Base-by-base conservation (phyloP, 1,140 invertebrate species). In the Atta cephalotes region DNA sequence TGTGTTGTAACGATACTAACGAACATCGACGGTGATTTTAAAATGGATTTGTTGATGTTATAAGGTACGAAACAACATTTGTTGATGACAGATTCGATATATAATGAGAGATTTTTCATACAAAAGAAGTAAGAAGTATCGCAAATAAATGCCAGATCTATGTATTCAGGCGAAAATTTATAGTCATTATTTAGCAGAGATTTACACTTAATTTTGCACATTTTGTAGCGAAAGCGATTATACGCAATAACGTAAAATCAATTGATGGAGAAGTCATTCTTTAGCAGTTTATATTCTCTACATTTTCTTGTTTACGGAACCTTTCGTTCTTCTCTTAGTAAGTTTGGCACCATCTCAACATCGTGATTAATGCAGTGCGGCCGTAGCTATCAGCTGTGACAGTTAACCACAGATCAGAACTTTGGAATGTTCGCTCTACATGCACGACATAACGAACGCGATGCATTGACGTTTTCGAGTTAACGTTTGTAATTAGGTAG, bases 321-420 rank as follows among this genome's bases (percentile, higher is more conserved):
- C 35, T 85, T 53, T 5, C 9, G 49, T 63, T 18, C 51, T 70
- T 60, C 63, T 88, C 70, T 49, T 62, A 14, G 68, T 35, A 18
- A n/a, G 4, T 45, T 86, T 88, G 87, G 82, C 88, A 81, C 28
- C 53, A 21, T 18, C 66, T 89, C 88, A 88, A 86, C 81, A 60
- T 63, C 49, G 56, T 21, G 56, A 60, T 88, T 86, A 79, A 74
- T 79, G 82, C 82, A 79, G 49, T 56, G 35, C 82, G 63, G 51
- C 74, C 74, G 53, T 60, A 53, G 74, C 56, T 62, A 76, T 84
- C 70, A 85, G 77, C 82, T 66, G 65, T 68, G 74, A 85, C 82
- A 78, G 82, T 85, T 56, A 45, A 31, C 74, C 82, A 18, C 76
- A 63, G 53, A 79, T 85, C 82, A 79, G 21, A 79, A 31, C 82